Conservation (phyloP, 2,113 vertebrate genomes). For the Heterotis niloticus region DNA sequence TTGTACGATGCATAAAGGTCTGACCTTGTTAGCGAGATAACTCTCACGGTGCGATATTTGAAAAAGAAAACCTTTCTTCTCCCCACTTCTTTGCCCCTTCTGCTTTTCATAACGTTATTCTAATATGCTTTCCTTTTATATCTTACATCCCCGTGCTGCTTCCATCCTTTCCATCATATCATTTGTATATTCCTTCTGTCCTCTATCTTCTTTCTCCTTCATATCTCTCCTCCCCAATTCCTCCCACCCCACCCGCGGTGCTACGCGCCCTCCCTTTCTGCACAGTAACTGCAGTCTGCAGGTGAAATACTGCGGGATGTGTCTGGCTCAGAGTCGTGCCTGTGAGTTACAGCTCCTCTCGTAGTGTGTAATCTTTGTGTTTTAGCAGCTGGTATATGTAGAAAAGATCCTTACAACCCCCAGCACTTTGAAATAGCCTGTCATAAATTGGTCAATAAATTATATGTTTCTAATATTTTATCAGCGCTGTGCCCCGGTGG, state of each 20-base stretch:
- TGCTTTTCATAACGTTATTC: conserved; percentile 39
- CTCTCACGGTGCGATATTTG: neutral
- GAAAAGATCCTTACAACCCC: conserved; percentile 59
- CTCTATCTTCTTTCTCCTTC: conserved; percentile 4
- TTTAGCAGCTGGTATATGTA: conserved; percentile 61
- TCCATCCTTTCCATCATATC: neutral
- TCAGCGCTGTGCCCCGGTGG: conserved; percentile 46
- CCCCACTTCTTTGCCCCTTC: conserved; percentile 6
- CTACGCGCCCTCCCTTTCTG: conserved; percentile 30
- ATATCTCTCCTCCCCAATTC: neutral
- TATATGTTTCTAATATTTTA: conserved; percentile 54
- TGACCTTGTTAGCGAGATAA: conserved; percentile 15
- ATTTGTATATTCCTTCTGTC: neutral
- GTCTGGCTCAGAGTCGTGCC: conserved; percentile 53
- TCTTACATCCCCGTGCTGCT: neutral
- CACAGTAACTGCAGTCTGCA: conserved; percentile 47
- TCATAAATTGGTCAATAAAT: conserved; percentile 59
- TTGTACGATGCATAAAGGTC: neutral
- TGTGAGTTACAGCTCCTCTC: conserved; percentile 64
- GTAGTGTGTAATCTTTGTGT: conserved; percentile 59
- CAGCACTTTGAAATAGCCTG: conserved; percentile 57
- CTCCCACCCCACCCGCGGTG: conserved; percentile 29
- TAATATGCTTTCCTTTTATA: conserved; percentile 32
- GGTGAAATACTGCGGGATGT: conserved; percentile 53
- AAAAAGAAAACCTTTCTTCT: neutral